Percentiles rank a stretch among this genome's conserved stretches.
phyloP scores from a whole-genome alignment of 2,888 invertebrate species.

The Drosophila anomalipes region DNA sequence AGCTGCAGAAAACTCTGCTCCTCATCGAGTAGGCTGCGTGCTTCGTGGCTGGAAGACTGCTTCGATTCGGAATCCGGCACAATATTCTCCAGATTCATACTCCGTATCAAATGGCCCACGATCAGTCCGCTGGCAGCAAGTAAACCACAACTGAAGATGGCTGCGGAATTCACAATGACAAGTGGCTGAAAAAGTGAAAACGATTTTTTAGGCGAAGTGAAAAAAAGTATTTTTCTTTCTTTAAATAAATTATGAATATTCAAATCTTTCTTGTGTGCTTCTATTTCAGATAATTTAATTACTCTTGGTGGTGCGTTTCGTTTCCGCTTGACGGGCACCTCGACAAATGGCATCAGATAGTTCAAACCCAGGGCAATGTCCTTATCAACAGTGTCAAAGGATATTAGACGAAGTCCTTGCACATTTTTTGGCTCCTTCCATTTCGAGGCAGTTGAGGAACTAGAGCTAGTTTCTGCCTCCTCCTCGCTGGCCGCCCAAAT shows the following conservation, averaged over 20 bases:
- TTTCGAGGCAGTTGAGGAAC: constrained; percentile 7
- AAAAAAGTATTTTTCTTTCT: no score
- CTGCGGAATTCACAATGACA: constrained; percentile 74
- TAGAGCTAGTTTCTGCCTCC: neutral
- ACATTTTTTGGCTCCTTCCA: constrained; percentile 12
- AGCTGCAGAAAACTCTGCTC: constrained; percentile 43
- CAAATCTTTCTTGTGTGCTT: neutral
- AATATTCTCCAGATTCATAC: constrained; percentile 58
- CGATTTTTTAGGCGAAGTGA: neutral
- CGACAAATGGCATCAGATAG: constrained; percentile 75
- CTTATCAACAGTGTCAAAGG: constrained; percentile 73
- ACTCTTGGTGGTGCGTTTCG: constrained; percentile 63
- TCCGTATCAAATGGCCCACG: constrained; percentile 67
- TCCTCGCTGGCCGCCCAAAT: constrained; percentile 47
- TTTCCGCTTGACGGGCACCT: constrained; percentile 72
- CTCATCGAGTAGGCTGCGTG: constrained; percentile 38
- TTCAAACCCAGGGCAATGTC: constrained; percentile 74
- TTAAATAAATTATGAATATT: neutral
- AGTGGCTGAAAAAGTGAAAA: constrained; percentile 60
- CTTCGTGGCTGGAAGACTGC: neutral
- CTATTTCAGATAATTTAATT: neutral
- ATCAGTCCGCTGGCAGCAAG: constrained; percentile 65
- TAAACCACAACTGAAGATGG: constrained; percentile 71
- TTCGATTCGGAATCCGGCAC: constrained; percentile 23
- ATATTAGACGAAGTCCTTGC: constrained; percentile 51